These are phyloP conservation scores for Hydroisotoma schaefferi DNA, from an alignment of 2,888 invertebrate genomes.

Conservation along the genomic window DNA sequence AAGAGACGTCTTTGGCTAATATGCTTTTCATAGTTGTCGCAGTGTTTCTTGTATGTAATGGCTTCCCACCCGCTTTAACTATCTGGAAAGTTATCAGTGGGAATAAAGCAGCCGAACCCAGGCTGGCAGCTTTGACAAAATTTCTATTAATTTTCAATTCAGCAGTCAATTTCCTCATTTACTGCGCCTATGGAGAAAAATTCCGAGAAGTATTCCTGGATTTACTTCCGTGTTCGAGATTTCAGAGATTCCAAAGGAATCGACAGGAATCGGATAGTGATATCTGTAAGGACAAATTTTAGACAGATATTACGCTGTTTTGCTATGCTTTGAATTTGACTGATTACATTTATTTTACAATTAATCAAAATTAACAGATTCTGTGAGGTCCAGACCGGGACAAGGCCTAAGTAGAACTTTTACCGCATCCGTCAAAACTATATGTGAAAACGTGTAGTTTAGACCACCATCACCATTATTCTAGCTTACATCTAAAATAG, in stretches of 20 bases:
- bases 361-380: too few relatives aligned
- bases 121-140: slow-evolving; percentile 25
- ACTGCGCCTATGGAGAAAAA: slow-evolving; percentile 36
- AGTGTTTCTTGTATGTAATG: slow-evolving; percentile 37
- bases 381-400: too few relatives aligned
- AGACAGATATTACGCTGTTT: background rate
- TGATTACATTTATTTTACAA: too few relatives aligned
- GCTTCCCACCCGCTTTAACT: slow-evolving; percentile 10
- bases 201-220: slow-evolving; percentile 34
- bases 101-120: slow-evolving; percentile 11
- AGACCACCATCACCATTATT: too few relatives aligned
- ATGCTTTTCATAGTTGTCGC: slow-evolving; percentile 40
- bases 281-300: background rate
- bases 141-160: slow-evolving; percentile 39
- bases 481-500: too few relatives aligned
- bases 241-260: background rate
- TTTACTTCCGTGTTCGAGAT: background rate
- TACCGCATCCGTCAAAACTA: too few relatives aligned
- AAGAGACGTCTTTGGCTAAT: slow-evolving; percentile 33
- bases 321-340: background rate
- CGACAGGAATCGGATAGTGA: slow-evolving; percentile 1
- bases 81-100: slow-evolving; percentile 22
- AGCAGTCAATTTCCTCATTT: slow-evolving; percentile 42
- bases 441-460: too few relatives aligned
- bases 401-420: too few relatives aligned